These are phyloP conservation scores for Galerucella calmariensis DNA, from an alignment of 2,888 invertebrate genomes.

Conservation along the genomic window DNA sequence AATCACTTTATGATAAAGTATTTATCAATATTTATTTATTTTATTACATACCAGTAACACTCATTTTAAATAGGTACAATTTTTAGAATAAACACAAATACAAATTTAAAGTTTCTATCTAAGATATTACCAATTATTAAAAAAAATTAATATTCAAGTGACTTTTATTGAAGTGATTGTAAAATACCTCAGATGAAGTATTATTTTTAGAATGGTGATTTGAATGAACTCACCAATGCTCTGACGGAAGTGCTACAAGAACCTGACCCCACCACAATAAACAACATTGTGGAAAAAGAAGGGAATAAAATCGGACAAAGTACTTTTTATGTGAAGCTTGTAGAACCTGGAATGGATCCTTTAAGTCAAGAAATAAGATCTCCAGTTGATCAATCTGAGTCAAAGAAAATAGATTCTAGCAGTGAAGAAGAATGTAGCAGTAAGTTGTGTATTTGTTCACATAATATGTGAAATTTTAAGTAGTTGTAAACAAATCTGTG, in stretches of 20 bases:
- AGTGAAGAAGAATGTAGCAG: constrained; percentile 72
- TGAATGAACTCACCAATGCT: constrained; percentile 72
- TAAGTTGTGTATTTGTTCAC: constrained; percentile 39
- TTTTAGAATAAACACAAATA: not conserved
- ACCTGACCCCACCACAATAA: constrained; percentile 53
- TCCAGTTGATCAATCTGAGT: constrained; percentile 78
- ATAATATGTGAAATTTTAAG: too few relatives aligned
- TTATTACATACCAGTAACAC: too few relatives aligned
- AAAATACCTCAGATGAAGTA: not conserved
- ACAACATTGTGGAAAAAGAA: constrained; percentile 55
- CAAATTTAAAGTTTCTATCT: not conserved
- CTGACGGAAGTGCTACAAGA: constrained; percentile 70
- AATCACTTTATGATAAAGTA: too few relatives aligned
- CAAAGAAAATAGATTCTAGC: constrained; percentile 82
- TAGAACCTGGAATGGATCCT: constrained; percentile 59
- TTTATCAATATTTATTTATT: too few relatives aligned
- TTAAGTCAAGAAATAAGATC: constrained; percentile 57
- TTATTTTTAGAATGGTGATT: constrained; percentile 66
- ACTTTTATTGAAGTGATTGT: not conserved
- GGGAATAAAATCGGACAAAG: constrained; percentile 67
- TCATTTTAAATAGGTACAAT: too few relatives aligned
- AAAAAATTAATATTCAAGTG: not conserved
- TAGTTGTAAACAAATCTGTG: too few relatives aligned
- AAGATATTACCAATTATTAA: not conserved
- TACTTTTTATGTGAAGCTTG: constrained; percentile 66